Percentiles rank a stretch among this genome's conserved stretches.
These are phyloP conservation scores for Stichopus chloronotus DNA, from an alignment of 35 echinoderm and acorn worm species.

Conservation along the genomic window DNA sequence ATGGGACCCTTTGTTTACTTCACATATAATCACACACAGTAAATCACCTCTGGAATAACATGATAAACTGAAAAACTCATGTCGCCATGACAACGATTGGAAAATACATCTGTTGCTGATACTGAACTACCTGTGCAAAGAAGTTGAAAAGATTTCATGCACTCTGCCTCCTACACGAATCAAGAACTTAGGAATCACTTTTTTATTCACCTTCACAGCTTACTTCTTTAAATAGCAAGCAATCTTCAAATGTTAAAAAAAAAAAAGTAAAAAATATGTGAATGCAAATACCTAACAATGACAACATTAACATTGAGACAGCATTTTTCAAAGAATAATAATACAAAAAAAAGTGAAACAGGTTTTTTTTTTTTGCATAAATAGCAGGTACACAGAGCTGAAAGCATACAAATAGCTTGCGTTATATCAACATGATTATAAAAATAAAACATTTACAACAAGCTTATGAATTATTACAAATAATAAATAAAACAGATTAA, in stretches of 20 bases:
- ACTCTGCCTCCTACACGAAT: constrained; percentile 44
- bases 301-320: constrained; percentile 40
- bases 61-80: constrained; percentile 64
- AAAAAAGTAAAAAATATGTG: constrained; percentile 1
- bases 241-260: constrained; percentile 1
- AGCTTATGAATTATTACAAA: constrained; percentile 35
- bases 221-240: constrained; percentile 11
- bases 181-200: constrained; percentile 56
- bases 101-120: constrained; percentile 39
- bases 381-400: constrained; percentile 36
- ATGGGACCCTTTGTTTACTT: constrained; percentile 59
- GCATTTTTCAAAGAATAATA: neutral
- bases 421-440: constrained; percentile 21
- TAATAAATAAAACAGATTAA: constrained; percentile 24
- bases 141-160: constrained; percentile 48
- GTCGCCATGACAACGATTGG: constrained; percentile 63
- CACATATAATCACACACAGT: constrained; percentile 63
- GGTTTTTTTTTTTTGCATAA: constrained; percentile 18
- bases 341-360: constrained; percentile 24
- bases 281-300: constrained; percentile 34
- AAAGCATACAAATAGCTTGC: constrained; percentile 21
- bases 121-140: constrained; percentile 40
- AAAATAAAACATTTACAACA: constrained; percentile 54
- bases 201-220: constrained; percentile 19
- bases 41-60: constrained; percentile 65